phyloP scores from a whole-genome alignment of 1,140 invertebrate genomes.

The Bombus breviceps region DNA sequence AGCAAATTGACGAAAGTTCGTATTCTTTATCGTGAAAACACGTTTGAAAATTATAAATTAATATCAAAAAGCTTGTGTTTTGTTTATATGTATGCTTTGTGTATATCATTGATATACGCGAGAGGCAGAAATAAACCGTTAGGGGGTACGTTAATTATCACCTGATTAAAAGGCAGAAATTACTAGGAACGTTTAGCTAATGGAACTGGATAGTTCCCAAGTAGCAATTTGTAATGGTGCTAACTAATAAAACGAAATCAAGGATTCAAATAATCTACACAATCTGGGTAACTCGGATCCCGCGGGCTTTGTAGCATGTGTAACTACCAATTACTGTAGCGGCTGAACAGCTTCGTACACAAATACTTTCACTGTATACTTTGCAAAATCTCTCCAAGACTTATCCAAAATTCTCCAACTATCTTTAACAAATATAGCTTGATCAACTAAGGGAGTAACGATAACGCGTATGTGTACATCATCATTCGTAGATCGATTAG shows the following conservation, averaged over 20 bases:
- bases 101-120: not conserved
- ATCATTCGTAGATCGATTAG: not conserved
- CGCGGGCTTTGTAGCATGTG: not conserved
- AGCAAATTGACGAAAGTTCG: too few relatives aligned
- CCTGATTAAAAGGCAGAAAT: not conserved
- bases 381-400: too few relatives aligned
- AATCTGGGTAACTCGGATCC: not conserved
- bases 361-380: not conserved
- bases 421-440: not conserved
- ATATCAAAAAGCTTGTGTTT: not conserved
- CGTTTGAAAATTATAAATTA: not conserved
- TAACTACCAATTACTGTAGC: not conserved
- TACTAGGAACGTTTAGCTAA: not conserved
- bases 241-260: slow-evolving; percentile 16
- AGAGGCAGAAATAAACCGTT: not conserved
- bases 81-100: too few relatives aligned
- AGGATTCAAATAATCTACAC: not conserved
- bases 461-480: not conserved
- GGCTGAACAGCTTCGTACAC: not conserved
- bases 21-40: too few relatives aligned
- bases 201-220: not conserved
- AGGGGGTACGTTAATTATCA: not conserved
- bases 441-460: too few relatives aligned
- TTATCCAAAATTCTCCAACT: not conserved
- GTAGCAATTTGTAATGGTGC: too few relatives aligned